phyloP scores from a whole-genome alignment of 2,113 vertebrate genomes.

The Dolichallabes microphthalmus region DNA sequence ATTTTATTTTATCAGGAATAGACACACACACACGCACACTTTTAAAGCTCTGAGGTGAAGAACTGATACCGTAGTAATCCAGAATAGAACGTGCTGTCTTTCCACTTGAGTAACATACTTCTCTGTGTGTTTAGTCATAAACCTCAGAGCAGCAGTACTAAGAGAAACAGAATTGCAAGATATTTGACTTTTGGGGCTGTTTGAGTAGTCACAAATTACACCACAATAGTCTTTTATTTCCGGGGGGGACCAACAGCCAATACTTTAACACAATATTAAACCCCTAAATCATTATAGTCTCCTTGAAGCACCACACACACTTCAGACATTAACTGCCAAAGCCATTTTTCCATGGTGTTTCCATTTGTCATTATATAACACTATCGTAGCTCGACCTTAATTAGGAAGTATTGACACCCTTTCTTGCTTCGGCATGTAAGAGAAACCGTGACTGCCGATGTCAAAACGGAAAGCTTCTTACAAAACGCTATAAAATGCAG shows the following conservation, averaged over 20 bases:
- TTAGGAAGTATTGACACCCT: not conserved
- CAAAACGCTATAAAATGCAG: not conserved
- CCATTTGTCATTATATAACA: not conserved
- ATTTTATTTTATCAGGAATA: not conserved
- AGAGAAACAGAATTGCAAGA: slow-evolving; percentile 11
- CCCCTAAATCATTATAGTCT: not conserved
- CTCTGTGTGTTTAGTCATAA: slow-evolving; percentile 27
- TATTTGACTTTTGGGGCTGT: not conserved
- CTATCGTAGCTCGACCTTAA: not conserved
- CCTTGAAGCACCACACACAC: too few species aligned
- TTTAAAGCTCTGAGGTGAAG: slow-evolving; percentile 9
- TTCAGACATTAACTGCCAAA: not conserved
- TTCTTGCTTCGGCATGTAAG: slow-evolving; percentile 31
- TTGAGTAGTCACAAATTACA: not conserved
- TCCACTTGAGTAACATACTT: slow-evolving; percentile 19
- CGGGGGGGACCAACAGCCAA: not conserved
- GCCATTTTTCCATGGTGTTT: not conserved
- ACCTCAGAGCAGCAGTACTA: not conserved
- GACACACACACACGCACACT: not conserved
- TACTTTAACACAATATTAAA: not conserved
- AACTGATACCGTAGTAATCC: slow-evolving; percentile 6
- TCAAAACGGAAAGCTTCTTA: not conserved
- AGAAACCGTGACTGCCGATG: not conserved
- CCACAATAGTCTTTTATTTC: not conserved
- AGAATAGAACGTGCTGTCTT: slow-evolving; percentile 20